Evolutionary conservation across 1,140 invertebrate genomes (phyloP).

Genomic region (Saccostrea echinata): DNA sequence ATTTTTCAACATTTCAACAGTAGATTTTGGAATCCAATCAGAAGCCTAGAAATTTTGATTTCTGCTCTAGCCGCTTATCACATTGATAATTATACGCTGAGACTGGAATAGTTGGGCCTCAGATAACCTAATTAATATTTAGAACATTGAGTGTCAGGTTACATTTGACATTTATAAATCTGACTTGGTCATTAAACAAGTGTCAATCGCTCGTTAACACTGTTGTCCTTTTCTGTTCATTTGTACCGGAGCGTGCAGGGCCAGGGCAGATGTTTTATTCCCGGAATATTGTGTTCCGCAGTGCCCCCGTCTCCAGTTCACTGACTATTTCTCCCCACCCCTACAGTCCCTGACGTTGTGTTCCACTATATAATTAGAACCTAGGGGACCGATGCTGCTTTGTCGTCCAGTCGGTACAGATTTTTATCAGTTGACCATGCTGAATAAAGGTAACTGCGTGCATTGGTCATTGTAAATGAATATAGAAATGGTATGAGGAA

Average conservation of each 20-base stretch:
- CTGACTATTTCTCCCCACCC: neutral
- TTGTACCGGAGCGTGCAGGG: constrained; percentile 1
- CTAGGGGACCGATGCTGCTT: neutral
- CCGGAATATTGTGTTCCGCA: neutral
- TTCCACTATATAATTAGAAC: constrained; percentile 11
- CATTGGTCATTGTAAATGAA: neutral
- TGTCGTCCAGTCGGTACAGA: constrained; percentile 1
- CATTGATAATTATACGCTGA: neutral
- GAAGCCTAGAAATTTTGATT: too few species aligned
- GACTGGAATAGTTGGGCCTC: neutral
- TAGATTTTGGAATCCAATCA: too few species aligned
- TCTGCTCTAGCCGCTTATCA: too few species aligned
- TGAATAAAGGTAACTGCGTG: constrained; percentile 5
- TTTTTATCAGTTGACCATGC: constrained; percentile 24
- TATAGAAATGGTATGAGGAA: too few species aligned
- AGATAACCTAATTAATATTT: neutral
- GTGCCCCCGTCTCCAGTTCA: neutral
- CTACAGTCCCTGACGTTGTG: neutral
- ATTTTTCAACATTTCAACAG: too few species aligned
- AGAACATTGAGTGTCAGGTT: constrained; percentile 4
- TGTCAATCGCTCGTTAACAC: constrained; percentile 20
- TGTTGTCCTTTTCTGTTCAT: neutral
- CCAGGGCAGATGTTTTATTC: neutral
- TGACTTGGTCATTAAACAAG: constrained; percentile 25
- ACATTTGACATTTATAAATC: constrained; percentile 32